phyloP scores from a whole-genome alignment of 2,888 invertebrate species.

The Carcina quercana region DNA sequence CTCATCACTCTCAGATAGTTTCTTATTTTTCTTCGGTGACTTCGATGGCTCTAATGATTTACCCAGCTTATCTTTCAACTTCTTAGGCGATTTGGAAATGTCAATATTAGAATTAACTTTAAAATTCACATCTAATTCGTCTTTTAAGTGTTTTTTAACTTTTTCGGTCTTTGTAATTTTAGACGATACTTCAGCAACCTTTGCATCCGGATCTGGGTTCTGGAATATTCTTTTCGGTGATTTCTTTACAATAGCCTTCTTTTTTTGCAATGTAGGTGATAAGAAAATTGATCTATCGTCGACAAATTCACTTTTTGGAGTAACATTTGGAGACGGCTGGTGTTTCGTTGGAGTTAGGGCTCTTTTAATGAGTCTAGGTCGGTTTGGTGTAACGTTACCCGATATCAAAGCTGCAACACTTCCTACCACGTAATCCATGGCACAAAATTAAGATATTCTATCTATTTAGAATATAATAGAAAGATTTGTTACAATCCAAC shows the following conservation, averaged over 20 bases:
- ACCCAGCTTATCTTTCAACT: slow-evolving; percentile 18
- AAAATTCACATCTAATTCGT: slow-evolving; percentile 36
- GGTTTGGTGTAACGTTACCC: slow-evolving; percentile 70
- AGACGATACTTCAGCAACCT: slow-evolving; percentile 30
- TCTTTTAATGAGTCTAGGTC: slow-evolving; percentile 55
- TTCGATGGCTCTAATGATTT: slow-evolving; percentile 15
- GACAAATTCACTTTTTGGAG: slow-evolving; percentile 58
- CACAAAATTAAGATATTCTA: slow-evolving; percentile 13
- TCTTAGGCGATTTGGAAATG: slow-evolving; percentile 23
- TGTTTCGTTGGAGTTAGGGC: slow-evolving; percentile 63
- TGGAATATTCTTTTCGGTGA: slow-evolving; percentile 65
- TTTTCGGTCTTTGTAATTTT: slow-evolving; percentile 42
- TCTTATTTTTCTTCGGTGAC: slow-evolving; percentile 1
- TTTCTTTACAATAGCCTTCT: slow-evolving; percentile 61
- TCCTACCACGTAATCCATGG: slow-evolving; percentile 72
- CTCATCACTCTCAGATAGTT: not conserved
- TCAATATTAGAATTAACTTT: slow-evolving; percentile 7
- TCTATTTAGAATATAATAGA: not conserved
- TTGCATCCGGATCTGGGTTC: slow-evolving; percentile 49
- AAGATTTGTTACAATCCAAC: too few relatives aligned
- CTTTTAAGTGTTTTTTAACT: slow-evolving; percentile 56
- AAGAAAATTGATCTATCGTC: slow-evolving; percentile 59
- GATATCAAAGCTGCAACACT: slow-evolving; percentile 75
- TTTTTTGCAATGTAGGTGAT: slow-evolving; percentile 58
- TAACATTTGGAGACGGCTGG: slow-evolving; percentile 56